Percentiles rank a stretch among this genome's conserved stretches.
These are phyloP conservation scores for Tridacna gigas DNA, from an alignment of 2,888 invertebrate genomes.

Conservation along the genomic window DNA sequence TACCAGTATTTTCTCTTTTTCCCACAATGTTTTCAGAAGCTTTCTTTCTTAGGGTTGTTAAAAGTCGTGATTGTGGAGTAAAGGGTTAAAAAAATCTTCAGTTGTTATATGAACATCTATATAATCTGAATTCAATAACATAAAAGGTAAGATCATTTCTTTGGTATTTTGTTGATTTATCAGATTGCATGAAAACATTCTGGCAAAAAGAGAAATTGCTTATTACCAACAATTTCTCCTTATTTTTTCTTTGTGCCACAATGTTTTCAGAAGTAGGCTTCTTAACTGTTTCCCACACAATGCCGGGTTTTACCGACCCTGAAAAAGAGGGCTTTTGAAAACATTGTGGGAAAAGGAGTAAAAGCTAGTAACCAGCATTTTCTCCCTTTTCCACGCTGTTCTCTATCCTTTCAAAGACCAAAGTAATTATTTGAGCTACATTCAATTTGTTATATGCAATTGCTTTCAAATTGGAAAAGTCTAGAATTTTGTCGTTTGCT, in stretches of 20 bases:
- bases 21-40: background rate
- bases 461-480: background rate
- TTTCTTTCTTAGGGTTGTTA: too few relatives aligned
- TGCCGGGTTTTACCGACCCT: too few relatives aligned
- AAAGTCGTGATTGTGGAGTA: too few relatives aligned
- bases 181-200: background rate
- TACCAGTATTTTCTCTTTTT: background rate
- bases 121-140: background rate
- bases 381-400: too few relatives aligned
- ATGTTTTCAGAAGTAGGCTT: too few relatives aligned
- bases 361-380: too few relatives aligned
- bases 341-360: too few relatives aligned
- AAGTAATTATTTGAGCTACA: too few relatives aligned
- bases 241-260: background rate
- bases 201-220: slow-evolving; percentile 9
- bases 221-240: background rate
- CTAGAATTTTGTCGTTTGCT: background rate
- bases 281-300: too few relatives aligned
- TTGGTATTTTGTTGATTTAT: background rate
- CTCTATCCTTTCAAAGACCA: too few relatives aligned
- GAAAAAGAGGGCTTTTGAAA: too few relatives aligned
- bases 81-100: background rate
- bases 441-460: background rate
- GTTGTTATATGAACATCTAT: background rate
- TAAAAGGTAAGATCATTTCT: background rate